Base-by-base conservation (phyloP, 2,888 invertebrate genomes). In the Orgyia antiqua region DNA sequence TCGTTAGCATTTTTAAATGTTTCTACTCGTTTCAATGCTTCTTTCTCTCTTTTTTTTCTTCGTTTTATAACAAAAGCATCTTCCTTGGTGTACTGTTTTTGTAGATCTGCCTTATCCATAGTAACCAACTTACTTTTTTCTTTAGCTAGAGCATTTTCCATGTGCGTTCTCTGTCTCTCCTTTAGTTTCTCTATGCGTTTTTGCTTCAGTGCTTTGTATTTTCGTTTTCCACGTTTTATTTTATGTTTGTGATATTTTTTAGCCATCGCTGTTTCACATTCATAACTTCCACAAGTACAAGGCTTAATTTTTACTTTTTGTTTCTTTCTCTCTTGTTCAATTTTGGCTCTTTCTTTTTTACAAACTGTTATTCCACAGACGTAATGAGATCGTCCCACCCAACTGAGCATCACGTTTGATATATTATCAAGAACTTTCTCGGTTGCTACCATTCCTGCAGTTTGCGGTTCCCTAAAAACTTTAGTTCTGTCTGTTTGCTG, bases 351-450 rank as follows among this genome's bases (percentile, higher is more conserved):
- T 38, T 29, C 11, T n/a, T 13, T 5, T 11, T 4, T 24, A 37
- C 48, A 48, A 9, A 45, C 12, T 6, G 10, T 1, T 28, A 27
- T 42, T 5, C 48, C 45, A 27, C 45, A 48, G 21, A 45, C 6
- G 36, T 42, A 47, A 25, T 19, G 34, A 8, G 23, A 27, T 10
- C 3, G 1, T n/a, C 20, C 2, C 2, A 20, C n/a, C 20, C 4
- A 20, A n/a, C 20, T 5, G 1, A n/a, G n/a, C 3, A 2, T 9
- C 4, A 20, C n/a, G 9, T 20, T 20, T n/a, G n/a, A n/a, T 20
- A 20, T 20, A n/a, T n/a, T 2, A 1, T n/a, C n/a, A 9, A 20
- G n/a, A 4, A 4, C 20, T 20, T 8, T 20, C n/a, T 20, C 9
- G 9, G 3, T 20, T 20, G 6, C 9, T n/a, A 4, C 20, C 4